phyloP scores from a whole-genome alignment of 2,113 vertebrate genomes.

The Orycteropus afer region DNA sequence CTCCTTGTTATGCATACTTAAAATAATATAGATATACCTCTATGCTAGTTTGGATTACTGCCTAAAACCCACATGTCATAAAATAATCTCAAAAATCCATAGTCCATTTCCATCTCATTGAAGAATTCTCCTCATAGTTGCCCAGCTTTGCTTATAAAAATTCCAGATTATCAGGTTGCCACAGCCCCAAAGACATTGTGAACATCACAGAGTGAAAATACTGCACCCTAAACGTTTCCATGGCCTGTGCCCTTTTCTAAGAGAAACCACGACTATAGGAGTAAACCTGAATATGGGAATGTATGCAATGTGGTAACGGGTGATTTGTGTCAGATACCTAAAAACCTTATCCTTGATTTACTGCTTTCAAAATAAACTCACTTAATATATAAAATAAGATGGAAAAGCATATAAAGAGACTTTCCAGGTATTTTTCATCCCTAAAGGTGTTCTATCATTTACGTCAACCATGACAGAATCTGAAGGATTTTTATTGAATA shows the following conservation, averaged over 20 bases:
- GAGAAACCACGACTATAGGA: neutral
- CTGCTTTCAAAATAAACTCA: conserved; percentile 37
- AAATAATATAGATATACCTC: neutral
- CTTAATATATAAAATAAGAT: conserved; percentile 9
- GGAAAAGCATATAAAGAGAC: neutral
- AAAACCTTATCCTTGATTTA: conserved; percentile 12
- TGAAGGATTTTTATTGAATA: conserved; percentile 35
- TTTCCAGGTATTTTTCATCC: neutral
- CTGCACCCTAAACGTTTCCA: neutral
- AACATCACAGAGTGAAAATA: neutral
- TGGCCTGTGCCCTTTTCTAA: neutral
- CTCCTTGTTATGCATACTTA: neutral
- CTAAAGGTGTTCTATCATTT: neutral
- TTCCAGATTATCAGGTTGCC: neutral
- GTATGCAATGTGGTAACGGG: neutral
- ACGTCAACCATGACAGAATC: neutral
- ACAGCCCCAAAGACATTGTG: neutral
- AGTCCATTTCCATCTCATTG: neutral
- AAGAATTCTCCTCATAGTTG: neutral
- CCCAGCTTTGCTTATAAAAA: neutral
- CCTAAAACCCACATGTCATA: neutral
- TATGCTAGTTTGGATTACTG: neutral
- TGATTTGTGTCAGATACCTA: neutral
- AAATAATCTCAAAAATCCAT: neutral
- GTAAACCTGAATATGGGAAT: neutral